phyloP scores from a whole-genome alignment of 2,797 vertebrate species.

The Atherinosoma microstoma region DNA sequence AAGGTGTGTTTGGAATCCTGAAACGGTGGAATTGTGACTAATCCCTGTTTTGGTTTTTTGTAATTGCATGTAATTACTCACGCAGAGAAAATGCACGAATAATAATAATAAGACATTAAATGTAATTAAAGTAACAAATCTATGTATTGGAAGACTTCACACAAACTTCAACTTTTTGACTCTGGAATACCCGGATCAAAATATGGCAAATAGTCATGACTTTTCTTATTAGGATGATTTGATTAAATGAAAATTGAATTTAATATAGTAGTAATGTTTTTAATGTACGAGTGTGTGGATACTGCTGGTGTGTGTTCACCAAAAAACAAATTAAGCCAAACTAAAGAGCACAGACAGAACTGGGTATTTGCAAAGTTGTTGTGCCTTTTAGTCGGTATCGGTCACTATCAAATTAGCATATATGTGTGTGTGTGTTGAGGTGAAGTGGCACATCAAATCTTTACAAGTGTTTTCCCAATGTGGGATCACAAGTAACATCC shows the following conservation, averaged over 20 bases:
- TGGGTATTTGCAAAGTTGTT: neutral
- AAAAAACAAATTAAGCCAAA: neutral
- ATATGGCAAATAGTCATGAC: no score
- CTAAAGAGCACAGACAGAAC: neutral
- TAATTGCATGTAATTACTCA: conserved; percentile 29
- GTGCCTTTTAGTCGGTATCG: neutral
- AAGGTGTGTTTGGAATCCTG: conserved; percentile 79
- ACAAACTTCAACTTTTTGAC: no score
- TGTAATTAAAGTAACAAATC: neutral
- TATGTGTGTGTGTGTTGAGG: neutral
- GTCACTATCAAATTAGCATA: neutral
- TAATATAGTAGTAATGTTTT: no score
- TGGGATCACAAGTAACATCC: no score
- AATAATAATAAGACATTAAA: neutral
- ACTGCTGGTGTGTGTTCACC: neutral
- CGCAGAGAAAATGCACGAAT: neutral
- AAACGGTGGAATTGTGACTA: conserved; percentile 38
- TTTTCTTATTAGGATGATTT: no score
- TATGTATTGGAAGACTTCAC: neutral
- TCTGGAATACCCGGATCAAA: no score
- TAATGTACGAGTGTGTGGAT: no score
- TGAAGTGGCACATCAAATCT: neutral
- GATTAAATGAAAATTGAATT: no score
- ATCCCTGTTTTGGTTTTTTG: neutral
- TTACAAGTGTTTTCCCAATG: neutral